phyloP scores from a whole-genome alignment of 2,888 invertebrate genomes.

The Pollenia labialis region DNA sequence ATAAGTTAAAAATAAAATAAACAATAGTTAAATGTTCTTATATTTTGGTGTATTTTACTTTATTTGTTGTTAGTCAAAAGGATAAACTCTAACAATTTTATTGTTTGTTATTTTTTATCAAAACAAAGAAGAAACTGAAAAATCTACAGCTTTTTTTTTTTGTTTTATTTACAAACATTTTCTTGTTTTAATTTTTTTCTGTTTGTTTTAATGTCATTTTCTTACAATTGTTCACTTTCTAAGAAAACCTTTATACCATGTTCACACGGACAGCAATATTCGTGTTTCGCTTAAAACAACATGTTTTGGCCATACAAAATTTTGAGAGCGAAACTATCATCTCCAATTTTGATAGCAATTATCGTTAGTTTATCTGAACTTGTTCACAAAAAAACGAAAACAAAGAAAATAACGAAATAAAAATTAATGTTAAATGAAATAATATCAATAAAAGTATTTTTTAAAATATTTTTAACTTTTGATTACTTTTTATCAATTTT shows the following conservation, averaged over 20 bases:
- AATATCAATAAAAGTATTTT: too few relatives aligned
- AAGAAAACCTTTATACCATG: neutral
- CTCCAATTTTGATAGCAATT: too few relatives aligned
- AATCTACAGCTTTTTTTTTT: conserved; percentile 7
- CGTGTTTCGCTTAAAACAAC: too few relatives aligned
- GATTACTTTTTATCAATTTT: too few relatives aligned
- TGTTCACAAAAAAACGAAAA: too few relatives aligned
- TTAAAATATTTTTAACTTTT: too few relatives aligned
- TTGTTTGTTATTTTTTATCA: neutral
- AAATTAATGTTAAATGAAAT: too few relatives aligned
- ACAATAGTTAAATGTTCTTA: conserved; percentile 1
- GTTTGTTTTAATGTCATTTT: neutral
- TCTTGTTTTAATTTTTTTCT: neutral
- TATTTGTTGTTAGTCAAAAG: conserved; percentile 15
- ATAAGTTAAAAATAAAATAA: conserved; percentile 1
- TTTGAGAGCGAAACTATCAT: too few relatives aligned
- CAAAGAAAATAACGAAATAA: too few relatives aligned
- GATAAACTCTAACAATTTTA: conserved; percentile 20
- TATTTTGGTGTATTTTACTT: neutral
- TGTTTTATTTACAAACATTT: neutral
- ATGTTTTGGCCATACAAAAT: too few relatives aligned
- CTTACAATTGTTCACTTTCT: conserved; percentile 7
- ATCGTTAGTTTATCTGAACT: too few relatives aligned
- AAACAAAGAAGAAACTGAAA: neutral
- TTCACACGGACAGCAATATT: too few relatives aligned